Evolutionary conservation across 1,140 invertebrate species (phyloP).

Genomic region (Ips typographus): DNA sequence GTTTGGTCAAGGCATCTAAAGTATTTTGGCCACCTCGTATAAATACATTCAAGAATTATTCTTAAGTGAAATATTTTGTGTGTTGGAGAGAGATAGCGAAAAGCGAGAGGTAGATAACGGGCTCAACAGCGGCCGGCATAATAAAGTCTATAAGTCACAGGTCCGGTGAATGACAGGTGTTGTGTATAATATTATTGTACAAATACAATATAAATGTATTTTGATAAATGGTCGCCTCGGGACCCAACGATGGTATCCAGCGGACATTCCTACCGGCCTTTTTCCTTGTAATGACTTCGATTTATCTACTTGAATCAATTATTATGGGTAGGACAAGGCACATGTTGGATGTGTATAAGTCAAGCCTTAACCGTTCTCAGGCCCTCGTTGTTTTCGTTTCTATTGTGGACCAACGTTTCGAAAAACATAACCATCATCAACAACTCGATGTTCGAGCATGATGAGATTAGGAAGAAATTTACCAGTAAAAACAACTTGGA

Average conservation of each 20-base stretch:
- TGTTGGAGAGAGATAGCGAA: not conserved
- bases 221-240: slow-evolving; percentile 32
- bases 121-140: slow-evolving; percentile 20
- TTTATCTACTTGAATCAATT: slow-evolving; percentile 39
- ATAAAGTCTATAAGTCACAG: slow-evolving; percentile 38
- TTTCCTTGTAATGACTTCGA: slow-evolving; percentile 35
- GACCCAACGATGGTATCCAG: slow-evolving; percentile 28
- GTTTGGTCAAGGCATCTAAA: no score
- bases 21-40: no score
- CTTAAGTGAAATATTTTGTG: no score
- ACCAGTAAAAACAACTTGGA: no score
- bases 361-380: no score
- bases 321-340: not conserved
- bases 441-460: no score
- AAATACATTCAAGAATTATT: no score
- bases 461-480: no score
- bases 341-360: not conserved
- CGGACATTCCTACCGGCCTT: slow-evolving; percentile 38
- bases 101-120: not conserved
- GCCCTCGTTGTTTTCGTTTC: no score
- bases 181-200: slow-evolving; percentile 38
- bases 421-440: no score
- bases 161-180: slow-evolving; percentile 39
- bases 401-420: no score
- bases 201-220: slow-evolving; percentile 35